Conservation (phyloP, 2,888 invertebrate genomes). For the Aleiodes leptofemur region DNA sequence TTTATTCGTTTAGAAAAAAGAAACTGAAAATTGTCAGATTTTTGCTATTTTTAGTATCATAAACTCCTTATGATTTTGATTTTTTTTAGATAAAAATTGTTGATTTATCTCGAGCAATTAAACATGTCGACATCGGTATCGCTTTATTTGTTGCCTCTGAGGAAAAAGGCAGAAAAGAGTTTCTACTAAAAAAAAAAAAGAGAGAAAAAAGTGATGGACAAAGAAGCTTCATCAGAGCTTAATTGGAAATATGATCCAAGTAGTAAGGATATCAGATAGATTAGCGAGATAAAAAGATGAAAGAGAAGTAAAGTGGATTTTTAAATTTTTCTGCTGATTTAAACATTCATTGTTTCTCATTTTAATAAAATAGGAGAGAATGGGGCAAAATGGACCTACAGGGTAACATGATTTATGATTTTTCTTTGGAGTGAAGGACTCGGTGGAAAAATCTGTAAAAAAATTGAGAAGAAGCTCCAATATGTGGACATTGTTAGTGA, state of each 20-base stretch:
- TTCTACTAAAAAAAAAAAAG: neutral
- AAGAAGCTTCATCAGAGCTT: neutral
- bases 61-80: too few relatives aligned
- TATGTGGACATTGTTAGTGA: too few relatives aligned
- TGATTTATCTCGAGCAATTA: neutral
- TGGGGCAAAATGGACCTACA: too few relatives aligned
- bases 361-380: neutral
- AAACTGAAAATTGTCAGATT: too few relatives aligned
- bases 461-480: too few relatives aligned
- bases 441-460: too few relatives aligned
- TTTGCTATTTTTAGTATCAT: too few relatives aligned
- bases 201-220: neutral
- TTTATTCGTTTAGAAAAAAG: too few relatives aligned
- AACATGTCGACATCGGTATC: too few relatives aligned
- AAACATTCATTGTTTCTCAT: neutral
- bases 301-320: neutral
- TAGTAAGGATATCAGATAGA: neutral
- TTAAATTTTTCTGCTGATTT: neutral
- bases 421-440: too few relatives aligned
- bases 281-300: neutral
- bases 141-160: neutral
- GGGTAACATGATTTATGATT: too few relatives aligned
- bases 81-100: neutral
- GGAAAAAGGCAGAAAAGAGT: neutral
- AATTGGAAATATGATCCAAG: constrained; percentile 13